A percentile compares a stretch with the other conserved stretches of the same genome.
phyloP scores from a whole-genome alignment of 2,888 invertebrate genomes.

The Yponomeuta malinellus region DNA sequence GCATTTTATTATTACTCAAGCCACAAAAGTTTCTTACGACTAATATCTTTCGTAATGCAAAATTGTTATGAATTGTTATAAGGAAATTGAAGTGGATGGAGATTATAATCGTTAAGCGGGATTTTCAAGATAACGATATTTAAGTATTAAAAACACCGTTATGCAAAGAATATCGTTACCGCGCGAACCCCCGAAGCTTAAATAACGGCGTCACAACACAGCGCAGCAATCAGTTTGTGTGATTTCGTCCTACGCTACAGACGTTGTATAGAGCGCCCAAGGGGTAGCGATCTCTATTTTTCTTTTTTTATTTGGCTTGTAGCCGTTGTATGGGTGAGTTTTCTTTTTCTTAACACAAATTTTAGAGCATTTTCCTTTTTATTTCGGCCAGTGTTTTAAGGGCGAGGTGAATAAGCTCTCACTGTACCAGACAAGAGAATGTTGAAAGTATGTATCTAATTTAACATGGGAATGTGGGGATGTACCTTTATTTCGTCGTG shows the following conservation, averaged over 20 bases:
- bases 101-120: too few relatives aligned
- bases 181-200: neutral
- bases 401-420: neutral
- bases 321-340: conserved; percentile 76
- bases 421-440: neutral
- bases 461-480: too few relatives aligned
- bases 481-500: too few relatives aligned
- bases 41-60: too few relatives aligned
- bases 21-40: too few relatives aligned
- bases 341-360: conserved; percentile 24
- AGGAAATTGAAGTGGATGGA: too few relatives aligned
- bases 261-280: conserved; percentile 56
- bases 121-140: neutral
- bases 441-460: neutral
- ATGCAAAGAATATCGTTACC: neutral
- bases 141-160: too few relatives aligned
- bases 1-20: too few relatives aligned
- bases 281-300: conserved; percentile 60
- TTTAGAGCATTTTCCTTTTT: conserved; percentile 12
- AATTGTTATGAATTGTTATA: too few relatives aligned
- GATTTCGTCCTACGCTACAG: conserved; percentile 40
- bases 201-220: conserved; percentile 7
- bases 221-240: conserved; percentile 59
- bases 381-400: conserved; percentile 17
- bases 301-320: conserved; percentile 76